A percentile compares a stretch with the other conserved stretches of the same genome.
These are phyloP conservation scores for Oryzias curvinotus DNA, from an alignment of 2,113 vertebrate species.

Conservation along the genomic window DNA sequence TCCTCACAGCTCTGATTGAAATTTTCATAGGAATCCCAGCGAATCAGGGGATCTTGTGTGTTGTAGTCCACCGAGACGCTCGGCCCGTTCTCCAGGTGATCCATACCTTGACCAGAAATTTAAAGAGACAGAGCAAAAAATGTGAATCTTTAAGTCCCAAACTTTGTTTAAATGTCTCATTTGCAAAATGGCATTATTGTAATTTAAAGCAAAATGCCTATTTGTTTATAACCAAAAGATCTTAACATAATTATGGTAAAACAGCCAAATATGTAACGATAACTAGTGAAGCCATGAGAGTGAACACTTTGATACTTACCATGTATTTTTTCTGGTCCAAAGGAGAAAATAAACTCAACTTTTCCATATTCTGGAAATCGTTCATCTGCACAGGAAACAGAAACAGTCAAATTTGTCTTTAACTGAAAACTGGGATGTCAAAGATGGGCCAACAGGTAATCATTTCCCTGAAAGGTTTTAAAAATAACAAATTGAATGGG, in stretches of 20 bases:
- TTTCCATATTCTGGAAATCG: conserved; percentile 96
- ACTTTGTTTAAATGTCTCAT: not conserved
- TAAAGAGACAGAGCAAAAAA: conserved; percentile 38
- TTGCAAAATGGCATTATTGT: no score
- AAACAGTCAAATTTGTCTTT: not conserved
- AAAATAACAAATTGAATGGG: no score
- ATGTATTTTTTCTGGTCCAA: conserved; percentile 96
- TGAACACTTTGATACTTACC: conserved; percentile 73
- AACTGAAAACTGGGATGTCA: not conserved
- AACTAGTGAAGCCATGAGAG: no score
- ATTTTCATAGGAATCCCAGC: conserved; percentile 97
- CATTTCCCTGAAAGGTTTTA: no score
- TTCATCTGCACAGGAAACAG: conserved; percentile 80
- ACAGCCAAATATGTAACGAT: no score
- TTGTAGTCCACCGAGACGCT: conserved; percentile 97
- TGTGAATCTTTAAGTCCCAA: conserved; percentile 41
- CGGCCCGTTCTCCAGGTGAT: conserved; percentile 93
- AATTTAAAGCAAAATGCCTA: no score
- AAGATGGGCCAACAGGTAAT: no score
- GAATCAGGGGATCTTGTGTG: conserved; percentile 92
- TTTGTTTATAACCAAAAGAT: no score
- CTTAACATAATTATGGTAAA: no score
- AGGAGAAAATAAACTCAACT: conserved; percentile 97
- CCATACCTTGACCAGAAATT: conserved; percentile 83
- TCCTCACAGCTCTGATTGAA: conserved; percentile 87